Evolutionary conservation across 2,888 invertebrate genomes (phyloP).

Genomic region (Drosophila mimica): DNA sequence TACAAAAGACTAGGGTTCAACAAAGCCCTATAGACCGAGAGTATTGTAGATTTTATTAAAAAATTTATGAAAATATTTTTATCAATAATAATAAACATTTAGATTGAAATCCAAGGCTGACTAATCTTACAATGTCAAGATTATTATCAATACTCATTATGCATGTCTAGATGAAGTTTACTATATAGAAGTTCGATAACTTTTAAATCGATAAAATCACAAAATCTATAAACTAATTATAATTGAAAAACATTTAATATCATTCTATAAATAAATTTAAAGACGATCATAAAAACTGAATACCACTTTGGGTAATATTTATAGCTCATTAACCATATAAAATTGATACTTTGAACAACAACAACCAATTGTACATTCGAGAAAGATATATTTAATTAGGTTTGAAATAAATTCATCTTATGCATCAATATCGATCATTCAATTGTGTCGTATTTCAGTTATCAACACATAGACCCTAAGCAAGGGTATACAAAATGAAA

Average conservation of each 20-base stretch:
- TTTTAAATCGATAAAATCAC: not conserved
- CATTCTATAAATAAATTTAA: not conserved
- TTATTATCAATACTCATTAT: not conserved
- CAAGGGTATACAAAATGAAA: conserved; percentile 51
- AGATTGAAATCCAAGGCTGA: no score
- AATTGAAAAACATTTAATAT: not conserved
- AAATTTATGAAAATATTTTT: not conserved
- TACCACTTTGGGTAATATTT: not conserved
- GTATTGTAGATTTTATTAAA: not conserved
- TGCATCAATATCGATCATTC: not conserved
- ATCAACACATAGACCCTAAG: not conserved
- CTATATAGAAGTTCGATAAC: not conserved
- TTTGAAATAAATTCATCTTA: no score
- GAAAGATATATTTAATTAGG: not conserved
- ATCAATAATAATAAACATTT: no score
- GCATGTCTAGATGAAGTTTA: not conserved
- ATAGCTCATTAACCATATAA: not conserved
- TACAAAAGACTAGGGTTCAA: not conserved
- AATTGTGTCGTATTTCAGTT: not conserved
- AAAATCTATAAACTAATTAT: not conserved
- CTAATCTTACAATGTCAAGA: not conserved
- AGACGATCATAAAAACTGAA: not conserved
- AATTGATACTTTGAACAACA: not conserved
- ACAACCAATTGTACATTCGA: not conserved
- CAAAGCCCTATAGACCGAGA: not conserved